A percentile compares a stretch with the other conserved stretches of the same genome.
These are phyloP conservation scores for Stegodyphus mimosarum DNA, from an alignment of 1,140 invertebrate species.

Conservation along the genomic window DNA sequence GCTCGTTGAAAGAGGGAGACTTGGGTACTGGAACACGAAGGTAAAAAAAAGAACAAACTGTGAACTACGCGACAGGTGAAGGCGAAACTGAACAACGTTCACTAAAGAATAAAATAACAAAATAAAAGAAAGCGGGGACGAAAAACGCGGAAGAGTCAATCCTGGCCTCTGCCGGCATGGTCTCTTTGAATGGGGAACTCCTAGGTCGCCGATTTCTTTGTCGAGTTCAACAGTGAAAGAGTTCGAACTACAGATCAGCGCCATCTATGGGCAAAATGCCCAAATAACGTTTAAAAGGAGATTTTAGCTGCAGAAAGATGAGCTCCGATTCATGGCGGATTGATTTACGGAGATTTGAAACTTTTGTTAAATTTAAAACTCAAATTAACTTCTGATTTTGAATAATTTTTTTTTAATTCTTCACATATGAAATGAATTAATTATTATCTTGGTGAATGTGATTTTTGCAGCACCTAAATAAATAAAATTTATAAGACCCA, in stretches of 20 bases:
- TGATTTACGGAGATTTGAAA: no score
- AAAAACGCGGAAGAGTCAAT: constrained; percentile 31
- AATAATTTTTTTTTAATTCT: no score
- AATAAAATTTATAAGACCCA: no score
- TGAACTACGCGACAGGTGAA: constrained; percentile 45
- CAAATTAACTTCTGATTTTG: no score
- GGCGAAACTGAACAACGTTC: constrained; percentile 38
- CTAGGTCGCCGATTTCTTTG: background rate
- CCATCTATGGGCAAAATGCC: constrained; percentile 1
- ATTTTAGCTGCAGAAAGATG: no score
- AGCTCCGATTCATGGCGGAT: no score
- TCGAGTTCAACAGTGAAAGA: background rate
- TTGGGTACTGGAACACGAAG: constrained; percentile 49
- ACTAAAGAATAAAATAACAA: background rate
- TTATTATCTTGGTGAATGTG: no score
- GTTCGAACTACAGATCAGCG: background rate
- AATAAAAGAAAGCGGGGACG: background rate
- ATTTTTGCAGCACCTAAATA: no score
- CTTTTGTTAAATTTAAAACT: no score
- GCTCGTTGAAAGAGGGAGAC: constrained; percentile 34
- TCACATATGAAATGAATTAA: no score
- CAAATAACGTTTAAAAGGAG: no score
- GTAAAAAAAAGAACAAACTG: no score
- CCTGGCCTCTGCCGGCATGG: background rate
- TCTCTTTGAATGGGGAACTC: background rate